Conservation (phyloP, 1,140 invertebrate species). For the Calephelis nemesis region DNA sequence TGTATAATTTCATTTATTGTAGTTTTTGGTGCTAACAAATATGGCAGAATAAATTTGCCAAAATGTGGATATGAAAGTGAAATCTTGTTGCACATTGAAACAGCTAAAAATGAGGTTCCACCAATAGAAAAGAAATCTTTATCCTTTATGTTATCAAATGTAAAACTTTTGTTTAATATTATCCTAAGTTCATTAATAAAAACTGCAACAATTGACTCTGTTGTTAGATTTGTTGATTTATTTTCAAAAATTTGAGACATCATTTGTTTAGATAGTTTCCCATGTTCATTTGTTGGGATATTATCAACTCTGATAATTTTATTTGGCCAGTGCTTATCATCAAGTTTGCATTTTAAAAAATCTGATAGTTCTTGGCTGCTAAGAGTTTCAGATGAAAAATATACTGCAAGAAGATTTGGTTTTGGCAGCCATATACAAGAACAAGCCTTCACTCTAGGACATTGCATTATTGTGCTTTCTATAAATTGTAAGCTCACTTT, state of each 20-base stretch:
- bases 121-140: constrained; percentile 61
- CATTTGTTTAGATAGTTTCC: constrained; percentile 76
- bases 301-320: constrained; percentile 73
- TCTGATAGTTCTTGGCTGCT: constrained; percentile 58
- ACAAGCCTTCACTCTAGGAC: constrained; percentile 73
- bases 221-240: constrained; percentile 32
- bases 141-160: constrained; percentile 69
- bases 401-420: constrained; percentile 75
- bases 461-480: constrained; percentile 77
- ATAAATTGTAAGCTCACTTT: constrained; percentile 82
- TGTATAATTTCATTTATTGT: constrained; percentile 57
- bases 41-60: constrained; percentile 55
- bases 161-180: constrained; percentile 45
- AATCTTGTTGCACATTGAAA: constrained; percentile 62
- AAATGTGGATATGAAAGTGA: constrained; percentile 46
- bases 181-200: constrained; percentile 54
- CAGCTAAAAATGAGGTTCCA: constrained; percentile 64
- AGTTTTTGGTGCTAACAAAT: constrained; percentile 49
- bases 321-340: constrained; percentile 78
- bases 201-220: constrained; percentile 35
- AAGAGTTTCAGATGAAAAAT: constrained; percentile 69
- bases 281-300: constrained; percentile 82
- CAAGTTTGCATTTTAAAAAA: constrained; percentile 66
- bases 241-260: constrained; percentile 59
- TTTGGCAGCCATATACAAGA: constrained; percentile 77